These are phyloP conservation scores for Hippocampus comes DNA, from an alignment of 2,113 vertebrate genomes.

Conservation along the genomic window DNA sequence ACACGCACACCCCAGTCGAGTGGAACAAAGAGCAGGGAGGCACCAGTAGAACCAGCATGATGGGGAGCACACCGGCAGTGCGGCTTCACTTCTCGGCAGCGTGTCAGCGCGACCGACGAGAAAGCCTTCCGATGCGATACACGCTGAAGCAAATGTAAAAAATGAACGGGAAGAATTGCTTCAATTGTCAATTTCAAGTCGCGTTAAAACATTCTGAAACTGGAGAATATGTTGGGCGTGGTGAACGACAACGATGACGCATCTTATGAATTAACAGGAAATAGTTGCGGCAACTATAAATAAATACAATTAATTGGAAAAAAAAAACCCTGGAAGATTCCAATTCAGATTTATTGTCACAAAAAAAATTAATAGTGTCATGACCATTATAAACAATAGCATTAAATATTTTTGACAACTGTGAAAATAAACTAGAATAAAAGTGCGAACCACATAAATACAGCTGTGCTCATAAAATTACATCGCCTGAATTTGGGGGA, in stretches of 20 bases:
- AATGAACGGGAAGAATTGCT: background rate
- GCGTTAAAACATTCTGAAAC: background rate
- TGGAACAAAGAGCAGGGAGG: constrained; percentile 62
- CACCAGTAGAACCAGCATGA: constrained; percentile 48
- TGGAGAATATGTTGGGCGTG: background rate
- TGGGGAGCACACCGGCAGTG: constrained; percentile 31
- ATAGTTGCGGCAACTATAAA: background rate
- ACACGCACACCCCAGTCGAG: constrained; percentile 41
- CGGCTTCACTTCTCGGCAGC: constrained; percentile 2
- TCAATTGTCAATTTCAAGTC: background rate
- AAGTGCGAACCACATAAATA: too few species aligned
- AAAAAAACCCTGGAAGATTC: too few species aligned
- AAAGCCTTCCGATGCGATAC: constrained; percentile 2
- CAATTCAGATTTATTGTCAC: too few species aligned
- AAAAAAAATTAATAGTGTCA: too few species aligned
- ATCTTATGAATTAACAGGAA: background rate
- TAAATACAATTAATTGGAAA: background rate
- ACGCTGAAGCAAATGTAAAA: background rate
- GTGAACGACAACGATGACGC: too few species aligned
- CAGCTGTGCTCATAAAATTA: too few species aligned
- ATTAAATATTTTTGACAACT: too few species aligned
- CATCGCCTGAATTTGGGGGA: too few species aligned
- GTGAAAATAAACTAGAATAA: too few species aligned
- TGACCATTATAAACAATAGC: too few species aligned
- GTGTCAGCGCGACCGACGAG: background rate